Conservation (phyloP, 2,113 vertebrate genomes). For the Propithecus coquereli region DNA sequence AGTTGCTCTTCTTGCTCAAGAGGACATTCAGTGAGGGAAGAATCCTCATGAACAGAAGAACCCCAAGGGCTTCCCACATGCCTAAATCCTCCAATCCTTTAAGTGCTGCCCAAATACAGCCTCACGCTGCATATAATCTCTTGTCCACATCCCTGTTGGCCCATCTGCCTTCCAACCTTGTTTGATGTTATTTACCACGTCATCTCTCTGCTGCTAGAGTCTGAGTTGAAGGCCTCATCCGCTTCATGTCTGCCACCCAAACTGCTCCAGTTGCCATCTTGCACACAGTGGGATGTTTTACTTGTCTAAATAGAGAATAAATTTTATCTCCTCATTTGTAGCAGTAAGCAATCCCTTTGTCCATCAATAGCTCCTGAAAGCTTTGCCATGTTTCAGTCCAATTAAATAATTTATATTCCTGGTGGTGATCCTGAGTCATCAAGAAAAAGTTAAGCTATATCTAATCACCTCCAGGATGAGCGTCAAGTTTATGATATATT, state of each 20-base stretch:
- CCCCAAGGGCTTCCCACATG: not conserved
- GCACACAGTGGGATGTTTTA: not conserved
- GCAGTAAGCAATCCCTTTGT: not conserved
- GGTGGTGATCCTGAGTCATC: not conserved
- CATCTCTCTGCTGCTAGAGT: not conserved
- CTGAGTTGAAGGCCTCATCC: not conserved
- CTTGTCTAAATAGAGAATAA: not conserved
- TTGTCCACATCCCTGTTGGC: accelerated
- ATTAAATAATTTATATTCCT: not conserved
- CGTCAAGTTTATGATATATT: not conserved
- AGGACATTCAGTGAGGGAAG: not conserved
- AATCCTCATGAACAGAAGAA: not conserved
- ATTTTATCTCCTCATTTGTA: not conserved
- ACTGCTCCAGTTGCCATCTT: not conserved
- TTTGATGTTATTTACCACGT: not conserved
- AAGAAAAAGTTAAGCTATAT: not conserved
- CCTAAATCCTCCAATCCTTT: not conserved
- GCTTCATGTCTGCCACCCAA: not conserved
- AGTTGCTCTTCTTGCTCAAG: not conserved
- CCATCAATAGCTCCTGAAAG: not conserved
- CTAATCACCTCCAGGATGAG: not conserved
- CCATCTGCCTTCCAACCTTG: not conserved
- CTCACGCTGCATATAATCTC: not conserved
- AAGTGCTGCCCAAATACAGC: not conserved
- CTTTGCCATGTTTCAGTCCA: not conserved